Percentiles rank a stretch among this genome's conserved stretches.
phyloP scores from a whole-genome alignment of 2,113 vertebrate genomes.

The Salminus brasiliensis region DNA sequence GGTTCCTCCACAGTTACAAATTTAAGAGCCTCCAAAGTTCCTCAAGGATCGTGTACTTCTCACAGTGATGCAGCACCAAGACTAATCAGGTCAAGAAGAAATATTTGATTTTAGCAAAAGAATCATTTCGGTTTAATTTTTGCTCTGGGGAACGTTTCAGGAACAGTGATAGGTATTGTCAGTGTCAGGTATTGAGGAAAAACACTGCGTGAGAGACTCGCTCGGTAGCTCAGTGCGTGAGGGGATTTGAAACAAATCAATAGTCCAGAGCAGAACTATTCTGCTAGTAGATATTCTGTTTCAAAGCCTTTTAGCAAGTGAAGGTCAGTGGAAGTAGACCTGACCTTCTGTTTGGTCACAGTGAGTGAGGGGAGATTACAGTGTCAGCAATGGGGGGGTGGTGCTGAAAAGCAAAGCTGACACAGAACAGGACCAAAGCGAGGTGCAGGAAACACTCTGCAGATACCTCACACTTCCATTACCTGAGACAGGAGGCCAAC shows the following conservation, averaged over 20 bases:
- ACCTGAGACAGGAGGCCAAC: not conserved
- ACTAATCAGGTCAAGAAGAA: too few species aligned
- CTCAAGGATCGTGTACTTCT: too few species aligned
- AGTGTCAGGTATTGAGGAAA: too few species aligned
- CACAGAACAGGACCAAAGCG: not conserved
- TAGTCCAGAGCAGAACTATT: not conserved
- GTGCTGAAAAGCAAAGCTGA: not conserved
- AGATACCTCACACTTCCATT: constrained; percentile 8
- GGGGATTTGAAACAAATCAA: not conserved
- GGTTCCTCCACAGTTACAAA: too few species aligned
- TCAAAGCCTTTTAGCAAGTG: constrained; percentile 8
- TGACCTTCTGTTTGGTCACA: constrained; percentile 9
- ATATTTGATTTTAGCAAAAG: too few species aligned
- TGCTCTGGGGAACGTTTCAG: too few species aligned
- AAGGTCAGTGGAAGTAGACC: constrained; percentile 19
- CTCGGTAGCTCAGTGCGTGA: not conserved
- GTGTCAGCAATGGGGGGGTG: constrained; percentile 17
- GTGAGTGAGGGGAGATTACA: constrained; percentile 10
- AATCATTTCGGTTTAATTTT: too few species aligned
- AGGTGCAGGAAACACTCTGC: constrained; percentile 12
- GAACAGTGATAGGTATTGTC: too few species aligned
- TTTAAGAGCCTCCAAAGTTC: too few species aligned
- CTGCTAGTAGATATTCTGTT: constrained; percentile 25
- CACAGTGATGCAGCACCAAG: too few species aligned
- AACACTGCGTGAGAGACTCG: too few species aligned